Evolutionary conservation across 2,113 vertebrate genomes (phyloP), one percentile per base, ranked within the genome.

Genomic region (Sinocyclocheilus anophthalmus): DNA sequence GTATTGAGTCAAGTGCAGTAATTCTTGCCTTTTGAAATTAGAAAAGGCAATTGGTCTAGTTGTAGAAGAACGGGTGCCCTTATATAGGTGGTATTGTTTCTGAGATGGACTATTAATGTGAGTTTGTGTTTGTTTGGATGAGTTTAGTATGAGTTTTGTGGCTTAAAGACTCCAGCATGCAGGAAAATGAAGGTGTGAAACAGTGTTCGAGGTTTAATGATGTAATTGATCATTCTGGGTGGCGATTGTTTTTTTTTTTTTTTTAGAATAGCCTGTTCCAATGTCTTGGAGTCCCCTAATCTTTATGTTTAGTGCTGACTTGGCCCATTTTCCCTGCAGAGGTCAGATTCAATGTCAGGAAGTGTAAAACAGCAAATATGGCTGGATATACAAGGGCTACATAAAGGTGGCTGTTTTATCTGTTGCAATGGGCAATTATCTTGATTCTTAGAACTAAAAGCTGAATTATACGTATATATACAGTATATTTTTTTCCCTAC

Each of bases 191-290:
- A 83, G 79, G 80, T 85, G 80, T 75, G 91, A 84, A 76, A 69
- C 83, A 79, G 76, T 88, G 86, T 88, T 88, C 86, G 90, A 83
- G 85, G 84, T 89, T 89, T 94, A 94, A 95, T 93, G 92, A 91
- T 93, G 91, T 94, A 91, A 94, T 94, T 93, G 92, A 94, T 94
- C 93, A 94, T 92, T 89, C 91, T 76, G 84, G 11, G 57, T 91
- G 89, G 91, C 90, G 91, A 92, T 92, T 93, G 92, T 84, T 89
- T 89, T 89, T 83, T 92, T 93, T 93, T 92, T 84, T 89, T 89
- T 89, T 83, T 73, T 33, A 13, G 69, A 63, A 57, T 39, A 45
- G 16, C 48, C 50, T 26, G 8, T 84, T 69, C 76, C 42, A 70
- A 22, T 69, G 81, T 53, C 45, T 82, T 39, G 26, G 10, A 53